Conservation (phyloP, 2,888 invertebrate species). For the Agrochola lota region DNA sequence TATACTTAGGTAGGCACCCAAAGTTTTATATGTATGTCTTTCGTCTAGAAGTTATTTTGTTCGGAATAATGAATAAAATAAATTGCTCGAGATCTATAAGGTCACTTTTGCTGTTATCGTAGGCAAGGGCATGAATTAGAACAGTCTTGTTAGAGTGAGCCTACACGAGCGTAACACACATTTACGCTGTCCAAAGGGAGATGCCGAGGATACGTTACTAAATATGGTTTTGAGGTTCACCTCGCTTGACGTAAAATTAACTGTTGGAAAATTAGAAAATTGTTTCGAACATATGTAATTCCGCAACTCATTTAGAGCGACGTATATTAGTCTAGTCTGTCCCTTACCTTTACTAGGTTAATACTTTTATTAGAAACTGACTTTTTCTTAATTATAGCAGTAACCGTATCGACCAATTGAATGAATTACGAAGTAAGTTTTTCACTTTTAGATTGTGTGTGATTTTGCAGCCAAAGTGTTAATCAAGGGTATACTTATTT, state of each 20-base stretch:
- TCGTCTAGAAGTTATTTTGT: slow-evolving; percentile 22
- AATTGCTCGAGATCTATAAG: slow-evolving; percentile 18
- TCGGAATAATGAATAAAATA: slow-evolving; percentile 47
- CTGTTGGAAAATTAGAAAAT: not conserved
- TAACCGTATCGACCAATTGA: slow-evolving; percentile 24
- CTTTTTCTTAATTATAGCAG: not conserved
- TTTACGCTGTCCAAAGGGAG: not conserved
- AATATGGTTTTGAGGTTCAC: not conserved
- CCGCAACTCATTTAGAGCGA: not conserved
- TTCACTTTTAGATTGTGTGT: slow-evolving; percentile 28
- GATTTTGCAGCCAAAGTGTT: slow-evolving; percentile 16
- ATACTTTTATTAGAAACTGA: not conserved
- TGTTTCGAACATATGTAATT: not conserved
- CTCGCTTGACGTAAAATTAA: not conserved
- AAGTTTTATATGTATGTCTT: slow-evolving; percentile 15
- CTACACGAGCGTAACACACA: slow-evolving; percentile 3
- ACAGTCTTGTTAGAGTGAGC: slow-evolving; percentile 5
- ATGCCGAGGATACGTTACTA: not conserved
- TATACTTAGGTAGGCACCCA: slow-evolving; percentile 12
- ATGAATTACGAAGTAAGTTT: slow-evolving; percentile 39
- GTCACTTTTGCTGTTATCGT: slow-evolving; percentile 32
- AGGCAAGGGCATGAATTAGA: slow-evolving; percentile 25
- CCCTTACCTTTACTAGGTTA: not conserved
- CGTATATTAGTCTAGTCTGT: not conserved
- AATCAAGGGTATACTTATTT: slow-evolving; percentile 16